Percentiles rank a stretch among this genome's conserved stretches.
These are phyloP conservation scores for Cybosia mesomella DNA, from an alignment of 2,888 invertebrate genomes.

Conservation along the genomic window DNA sequence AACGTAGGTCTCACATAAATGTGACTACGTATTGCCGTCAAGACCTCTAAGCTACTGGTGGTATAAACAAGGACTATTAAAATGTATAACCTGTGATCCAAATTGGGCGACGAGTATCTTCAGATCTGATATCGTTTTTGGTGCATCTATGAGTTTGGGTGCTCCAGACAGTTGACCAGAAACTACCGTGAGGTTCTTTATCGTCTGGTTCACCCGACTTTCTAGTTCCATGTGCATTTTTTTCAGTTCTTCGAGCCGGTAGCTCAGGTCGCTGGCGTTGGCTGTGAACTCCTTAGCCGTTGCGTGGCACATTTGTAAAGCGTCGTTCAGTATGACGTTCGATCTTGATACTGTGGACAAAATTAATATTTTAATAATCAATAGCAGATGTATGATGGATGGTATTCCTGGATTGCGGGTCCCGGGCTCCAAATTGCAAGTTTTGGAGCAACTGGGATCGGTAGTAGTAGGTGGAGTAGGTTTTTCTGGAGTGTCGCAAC, in stretches of 20 bases:
- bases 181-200: constrained; percentile 82
- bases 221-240: constrained; percentile 80
- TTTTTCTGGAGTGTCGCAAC: too few species aligned
- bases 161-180: constrained; percentile 87
- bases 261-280: constrained; percentile 89
- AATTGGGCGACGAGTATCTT: constrained; percentile 87
- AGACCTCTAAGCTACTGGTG: neutral
- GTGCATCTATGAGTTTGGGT: constrained; percentile 87
- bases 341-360: constrained; percentile 88
- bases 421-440: too few species aligned
- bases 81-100: constrained; percentile 86
- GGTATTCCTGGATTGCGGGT: too few species aligned
- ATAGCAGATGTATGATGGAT: neutral
- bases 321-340: constrained; percentile 90
- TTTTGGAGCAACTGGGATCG: too few species aligned
- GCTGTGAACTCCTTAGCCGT: constrained; percentile 89
- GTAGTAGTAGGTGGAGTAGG: too few species aligned
- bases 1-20: too few species aligned
- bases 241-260: constrained; percentile 86
- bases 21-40: too few species aligned
- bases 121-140: constrained; percentile 84
- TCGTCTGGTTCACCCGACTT: constrained; percentile 74
- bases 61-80: neutral
- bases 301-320: constrained; percentile 90
- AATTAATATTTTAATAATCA: constrained; percentile 1